Evolutionary conservation across 2,797 vertebrate species (phyloP).

Genomic region (Gallinago solitaria): DNA sequence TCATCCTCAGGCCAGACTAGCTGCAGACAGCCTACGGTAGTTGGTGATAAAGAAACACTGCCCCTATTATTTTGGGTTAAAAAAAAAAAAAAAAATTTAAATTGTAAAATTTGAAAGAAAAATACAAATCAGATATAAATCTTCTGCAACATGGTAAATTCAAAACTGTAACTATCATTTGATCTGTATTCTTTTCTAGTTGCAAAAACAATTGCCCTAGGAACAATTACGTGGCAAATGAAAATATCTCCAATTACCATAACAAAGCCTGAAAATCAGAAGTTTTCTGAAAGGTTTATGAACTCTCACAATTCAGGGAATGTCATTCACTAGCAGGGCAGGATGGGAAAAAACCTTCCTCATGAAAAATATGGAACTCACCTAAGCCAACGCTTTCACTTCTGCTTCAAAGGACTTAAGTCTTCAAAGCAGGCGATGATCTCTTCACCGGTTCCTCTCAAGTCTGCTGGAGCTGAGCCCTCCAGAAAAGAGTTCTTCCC

Average conservation of each 20-base stretch:
- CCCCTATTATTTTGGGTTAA: not conserved
- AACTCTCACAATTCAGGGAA: not conserved
- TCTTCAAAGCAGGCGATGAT: not conserved
- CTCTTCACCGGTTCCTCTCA: not conserved
- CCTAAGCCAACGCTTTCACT: not conserved
- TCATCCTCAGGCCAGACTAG: not conserved
- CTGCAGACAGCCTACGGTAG: not conserved
- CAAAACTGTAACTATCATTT: not conserved
- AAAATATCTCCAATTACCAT: not conserved
- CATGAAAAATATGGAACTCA: not conserved
- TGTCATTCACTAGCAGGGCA: not conserved
- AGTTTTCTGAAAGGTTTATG: not conserved
- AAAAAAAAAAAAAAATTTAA: not conserved
- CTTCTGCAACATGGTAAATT: not conserved
- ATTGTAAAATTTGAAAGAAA: not conserved
- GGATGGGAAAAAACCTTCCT: not conserved
- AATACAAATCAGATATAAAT: not conserved
- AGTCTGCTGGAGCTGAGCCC: not conserved
- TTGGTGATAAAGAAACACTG: not conserved
- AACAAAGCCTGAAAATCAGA: not conserved
- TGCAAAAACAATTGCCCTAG: not conserved
- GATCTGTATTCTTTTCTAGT: not conserved
- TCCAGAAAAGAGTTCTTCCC: not conserved
- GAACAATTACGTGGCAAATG: not conserved
- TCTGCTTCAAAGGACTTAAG: not conserved